A percentile compares a stretch with the other conserved stretches of the same genome.
Evolutionary conservation across 2,113 vertebrate genomes (phyloP).

Genomic region (Apaloderma vittatum): DNA sequence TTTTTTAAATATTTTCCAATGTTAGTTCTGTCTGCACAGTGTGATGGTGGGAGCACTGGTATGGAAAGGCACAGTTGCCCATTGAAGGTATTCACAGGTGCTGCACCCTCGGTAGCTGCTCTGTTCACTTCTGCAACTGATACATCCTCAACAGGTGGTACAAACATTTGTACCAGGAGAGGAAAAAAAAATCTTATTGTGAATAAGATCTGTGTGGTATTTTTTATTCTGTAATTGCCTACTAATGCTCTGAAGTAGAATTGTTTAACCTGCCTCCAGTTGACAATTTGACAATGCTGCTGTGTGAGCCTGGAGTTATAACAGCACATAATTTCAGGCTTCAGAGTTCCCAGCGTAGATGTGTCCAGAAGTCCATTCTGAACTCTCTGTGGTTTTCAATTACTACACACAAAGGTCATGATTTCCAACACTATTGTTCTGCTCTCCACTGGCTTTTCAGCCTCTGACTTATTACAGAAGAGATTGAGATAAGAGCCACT

Average conservation of each 20-base stretch:
- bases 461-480: constrained; percentile 30
- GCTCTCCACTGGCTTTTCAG: neutral
- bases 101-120: neutral
- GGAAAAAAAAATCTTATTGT: neutral
- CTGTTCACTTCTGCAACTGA: neutral
- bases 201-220: neutral
- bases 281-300: neutral
- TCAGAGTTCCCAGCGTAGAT: neutral
- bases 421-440: constrained; percentile 12
- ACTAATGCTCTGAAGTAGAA: neutral
- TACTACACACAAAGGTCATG: constrained; percentile 12
- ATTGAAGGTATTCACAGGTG: neutral
- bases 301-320: neutral
- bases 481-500: constrained; percentile 5
- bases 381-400: constrained; percentile 35
- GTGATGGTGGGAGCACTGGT: neutral
- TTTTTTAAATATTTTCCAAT: neutral
- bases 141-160: neutral
- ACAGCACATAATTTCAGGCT: neutral
- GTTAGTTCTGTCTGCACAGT: neutral
- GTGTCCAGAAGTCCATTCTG: constrained; percentile 41
- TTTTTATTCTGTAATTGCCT: neutral
- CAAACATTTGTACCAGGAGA: neutral
- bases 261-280: neutral
- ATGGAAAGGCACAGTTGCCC: neutral